phyloP scores from a whole-genome alignment of 1,140 invertebrate species.

The Ctenoplectra terminalis region DNA sequence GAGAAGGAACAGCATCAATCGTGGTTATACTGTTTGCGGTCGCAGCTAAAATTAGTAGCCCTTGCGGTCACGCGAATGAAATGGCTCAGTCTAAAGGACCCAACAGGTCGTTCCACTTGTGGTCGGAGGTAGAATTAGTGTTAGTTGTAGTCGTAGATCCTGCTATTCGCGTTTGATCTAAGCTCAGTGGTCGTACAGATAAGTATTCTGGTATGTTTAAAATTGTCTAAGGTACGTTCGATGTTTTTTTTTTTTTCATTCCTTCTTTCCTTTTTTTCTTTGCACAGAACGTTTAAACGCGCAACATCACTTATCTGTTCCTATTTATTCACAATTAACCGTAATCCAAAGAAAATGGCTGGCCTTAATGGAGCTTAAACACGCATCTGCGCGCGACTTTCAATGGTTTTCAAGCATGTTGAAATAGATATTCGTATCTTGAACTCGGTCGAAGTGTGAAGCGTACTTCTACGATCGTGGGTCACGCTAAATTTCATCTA shows the following conservation, averaged over 20 bases:
- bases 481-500: background rate
- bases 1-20: slow-evolving; percentile 21
- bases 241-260: no score
- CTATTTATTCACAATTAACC: background rate
- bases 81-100: slow-evolving; percentile 8
- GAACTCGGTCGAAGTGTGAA: background rate
- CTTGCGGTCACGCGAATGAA: slow-evolving; percentile 14
- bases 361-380: background rate
- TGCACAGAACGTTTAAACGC: background rate
- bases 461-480: background rate
- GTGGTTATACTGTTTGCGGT: slow-evolving; percentile 1
- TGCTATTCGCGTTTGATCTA: background rate
- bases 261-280: no score
- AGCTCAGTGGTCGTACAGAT: background rate
- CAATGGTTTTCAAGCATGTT: no score
- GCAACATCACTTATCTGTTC: background rate
- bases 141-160: slow-evolving; percentile 5
- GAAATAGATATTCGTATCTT: background rate
- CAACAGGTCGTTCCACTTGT: slow-evolving; percentile 36
- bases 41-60: slow-evolving; percentile 7
- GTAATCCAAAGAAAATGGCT: background rate
- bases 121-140: slow-evolving; percentile 16
- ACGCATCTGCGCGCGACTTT: background rate
- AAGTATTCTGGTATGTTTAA: background rate
- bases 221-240: background rate